Evolutionary conservation across 2,888 invertebrate species (phyloP), one percentile per base, ranked within the genome.

Genomic region (Drosophila quinaria): DNA sequence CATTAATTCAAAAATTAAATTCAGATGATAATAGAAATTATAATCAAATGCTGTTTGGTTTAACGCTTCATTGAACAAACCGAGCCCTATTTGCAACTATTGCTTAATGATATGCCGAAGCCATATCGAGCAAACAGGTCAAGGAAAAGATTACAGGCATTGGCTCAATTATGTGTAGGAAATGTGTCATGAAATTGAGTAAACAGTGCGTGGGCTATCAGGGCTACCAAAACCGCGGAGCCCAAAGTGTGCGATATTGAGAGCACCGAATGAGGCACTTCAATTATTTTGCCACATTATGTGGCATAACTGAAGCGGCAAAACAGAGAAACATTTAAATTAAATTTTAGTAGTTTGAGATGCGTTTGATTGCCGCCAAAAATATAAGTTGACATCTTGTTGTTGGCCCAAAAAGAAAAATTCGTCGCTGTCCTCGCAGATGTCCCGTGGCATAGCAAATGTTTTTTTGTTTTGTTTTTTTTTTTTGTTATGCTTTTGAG

Each of bases 151-250:
- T 59, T 42, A n/a, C n/a, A 29, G 41, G 9, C 39, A 82, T 78
- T 78, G 68, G 55, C 52, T 29, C 49, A 71, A 82, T 83, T 87
- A 80, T 80, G 66, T 55, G 50, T 61, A 65, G 78, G n/a, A 60
- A 49, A 31, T 49, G 31, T 29, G 31, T 31, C 47, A 31, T 49
- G 31, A 49, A 58, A 71, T 88, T 68, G 62, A 76, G 76, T 55
- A 58, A 78, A 63, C 70, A 44, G 41, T 59, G 62, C 59, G 67
- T 63, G 55, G 64, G 58, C 46, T 15, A 50, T 64, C 25, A 31
- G 51, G n/a, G 33, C 4, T 9, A 22, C 22, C 9, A 52, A 41
- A 22, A 63, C 25, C 15, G 50, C 56, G 49, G 50, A 56, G 22
- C 60, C 44, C 42, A 41, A 67, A 81, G 58, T 58, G 50, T 60